These are phyloP conservation scores for Misgurnus anguillicaudatus DNA, from an alignment of 2,113 vertebrate genomes.

Conservation along the genomic window DNA sequence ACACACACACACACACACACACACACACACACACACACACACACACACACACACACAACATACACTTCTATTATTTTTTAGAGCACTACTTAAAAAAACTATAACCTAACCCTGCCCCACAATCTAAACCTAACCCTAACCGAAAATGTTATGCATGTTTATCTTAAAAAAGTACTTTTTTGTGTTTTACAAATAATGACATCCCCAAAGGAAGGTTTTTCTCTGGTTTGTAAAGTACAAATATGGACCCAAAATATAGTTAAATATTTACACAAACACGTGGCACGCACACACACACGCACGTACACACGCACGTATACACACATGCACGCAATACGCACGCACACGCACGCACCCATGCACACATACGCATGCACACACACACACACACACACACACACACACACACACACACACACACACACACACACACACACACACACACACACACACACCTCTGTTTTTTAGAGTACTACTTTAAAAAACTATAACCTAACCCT, in stretches of 20 bases:
- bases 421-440: constrained; percentile 30
- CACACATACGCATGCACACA: neutral
- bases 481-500: no score
- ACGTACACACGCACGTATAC: neutral
- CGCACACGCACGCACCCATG: neutral
- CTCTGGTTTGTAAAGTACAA: no score
- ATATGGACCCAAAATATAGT: neutral
- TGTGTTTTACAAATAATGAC: no score
- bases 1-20: neutral
- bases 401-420: neutral
- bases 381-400: neutral
- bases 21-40: neutral
- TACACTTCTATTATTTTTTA: no score
- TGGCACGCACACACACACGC: neutral
- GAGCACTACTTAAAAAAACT: no score
- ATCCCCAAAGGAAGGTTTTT: no score
- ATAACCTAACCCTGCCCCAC: no score
- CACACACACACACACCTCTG: neutral
- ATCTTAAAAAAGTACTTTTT: no score
- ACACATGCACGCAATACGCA: neutral
- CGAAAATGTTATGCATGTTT: no score
- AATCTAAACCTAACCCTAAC: no score
- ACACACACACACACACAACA: neutral
- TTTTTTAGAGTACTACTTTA: no score
- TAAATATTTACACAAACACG: neutral